These are phyloP conservation scores for Amphipoea oculea DNA, from an alignment of 2,888 invertebrate species.

Conservation along the genomic window DNA sequence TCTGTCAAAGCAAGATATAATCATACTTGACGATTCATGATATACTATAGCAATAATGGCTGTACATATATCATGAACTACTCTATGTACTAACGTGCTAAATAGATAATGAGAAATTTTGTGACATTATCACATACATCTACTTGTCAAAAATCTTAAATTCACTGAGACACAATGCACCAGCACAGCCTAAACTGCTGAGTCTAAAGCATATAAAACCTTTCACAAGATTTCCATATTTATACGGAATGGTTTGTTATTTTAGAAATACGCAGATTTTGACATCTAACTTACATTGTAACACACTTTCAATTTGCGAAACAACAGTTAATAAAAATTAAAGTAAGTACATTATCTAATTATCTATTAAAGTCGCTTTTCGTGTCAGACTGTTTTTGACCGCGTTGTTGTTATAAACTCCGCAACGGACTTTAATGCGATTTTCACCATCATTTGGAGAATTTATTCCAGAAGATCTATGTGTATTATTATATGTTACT, in stretches of 20 bases:
- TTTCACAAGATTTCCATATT: neutral
- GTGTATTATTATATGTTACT: no score
- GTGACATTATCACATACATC: neutral
- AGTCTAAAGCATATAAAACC: neutral
- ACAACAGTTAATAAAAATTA: neutral
- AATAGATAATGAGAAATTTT: conserved; percentile 35
- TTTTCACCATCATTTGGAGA: neutral
- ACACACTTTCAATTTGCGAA: neutral
- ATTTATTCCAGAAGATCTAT: neutral
- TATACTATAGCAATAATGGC: conserved; percentile 35
- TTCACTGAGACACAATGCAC: neutral
- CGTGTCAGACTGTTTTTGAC: neutral
- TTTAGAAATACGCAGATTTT: neutral
- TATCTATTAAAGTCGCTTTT: neutral
- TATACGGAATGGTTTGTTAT: neutral
- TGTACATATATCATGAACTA: conserved; percentile 21
- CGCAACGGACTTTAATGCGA: neutral
- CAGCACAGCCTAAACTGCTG: neutral
- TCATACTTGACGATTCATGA: conserved; percentile 58
- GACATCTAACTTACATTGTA: neutral
- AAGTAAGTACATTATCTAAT: no score
- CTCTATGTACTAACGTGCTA: conserved; percentile 1
- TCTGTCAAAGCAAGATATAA: conserved; percentile 58
- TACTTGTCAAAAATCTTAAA: neutral
- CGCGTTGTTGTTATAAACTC: neutral